Base-by-base conservation (phyloP, 2,888 invertebrate genomes). In the Hydropsyche betteni region DNA sequence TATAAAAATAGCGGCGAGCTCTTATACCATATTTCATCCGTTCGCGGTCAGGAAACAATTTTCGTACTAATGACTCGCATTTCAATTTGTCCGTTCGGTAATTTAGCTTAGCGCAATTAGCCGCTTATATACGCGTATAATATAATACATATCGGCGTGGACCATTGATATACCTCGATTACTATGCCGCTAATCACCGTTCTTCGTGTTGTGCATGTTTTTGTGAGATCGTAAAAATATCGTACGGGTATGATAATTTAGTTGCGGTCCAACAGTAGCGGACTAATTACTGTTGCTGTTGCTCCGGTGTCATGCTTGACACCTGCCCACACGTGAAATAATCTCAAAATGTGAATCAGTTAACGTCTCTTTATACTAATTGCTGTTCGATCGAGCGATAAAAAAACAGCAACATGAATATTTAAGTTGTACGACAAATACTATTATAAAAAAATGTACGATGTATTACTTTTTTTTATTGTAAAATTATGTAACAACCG, bases 321-420 rank as follows among this genome's bases (percentile, higher is more conserved):
- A 44, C 44, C 44, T 44, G 44, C 44, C 44, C 44, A 44, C 44
- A 44, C 44, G 44, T 44, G 44, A 44, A 44, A 24, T 8, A 58
- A 58, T 16, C 24, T 58, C 24, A 24, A 58, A 58, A 24, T 58
- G 58, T 58, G 58, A 24, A 58, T 58, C 58, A 24, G 58, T 58
- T 58, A 58, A 58, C 58, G 58, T 58, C 58, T 58, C 58, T n/a
- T 58, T 58, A 58, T 58, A 58, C 58, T 58, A 58, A 58, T 58
- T 58, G 24, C 58, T 5, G 24, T 4, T 16, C 58, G 58, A 58
- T 58, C 16, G 58, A 8, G 24, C n/a, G 58, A 14, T 24, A 24
- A 16, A 16, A 55, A 58, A 58, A 58, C n/a, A 14, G 16, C 8
- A 58, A 58, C 58, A 16, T 10, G 4, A 44, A 44, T 44, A 44